These are phyloP conservation scores for Ictidomys tridecemlineatus DNA, from an alignment of 2,113 vertebrate genomes.

Conservation along the genomic window DNA sequence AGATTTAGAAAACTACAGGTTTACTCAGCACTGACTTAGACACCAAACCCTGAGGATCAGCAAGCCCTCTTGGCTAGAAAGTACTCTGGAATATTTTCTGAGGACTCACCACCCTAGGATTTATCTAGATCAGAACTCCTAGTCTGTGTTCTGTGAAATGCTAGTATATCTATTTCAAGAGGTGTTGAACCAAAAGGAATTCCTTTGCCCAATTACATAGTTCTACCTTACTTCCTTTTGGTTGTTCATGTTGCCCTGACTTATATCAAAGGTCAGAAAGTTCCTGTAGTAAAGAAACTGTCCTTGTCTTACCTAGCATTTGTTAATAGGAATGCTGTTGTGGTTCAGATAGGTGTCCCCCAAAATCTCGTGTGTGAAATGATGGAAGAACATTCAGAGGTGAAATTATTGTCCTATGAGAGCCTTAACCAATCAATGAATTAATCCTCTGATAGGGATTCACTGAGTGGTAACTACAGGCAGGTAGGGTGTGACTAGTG, in stretches of 20 bases:
- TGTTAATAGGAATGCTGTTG: not conserved
- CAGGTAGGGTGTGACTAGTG: no score
- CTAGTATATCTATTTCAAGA: not conserved
- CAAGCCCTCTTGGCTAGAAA: not conserved
- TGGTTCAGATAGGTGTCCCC: no score
- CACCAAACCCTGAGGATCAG: not conserved
- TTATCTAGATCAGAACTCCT: conserved; percentile 38
- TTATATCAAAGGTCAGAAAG: not conserved
- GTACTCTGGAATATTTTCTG: not conserved
- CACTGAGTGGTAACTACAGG: no score
- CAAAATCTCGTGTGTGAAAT: no score
- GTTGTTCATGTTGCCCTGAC: not conserved
- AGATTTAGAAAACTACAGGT: no score
- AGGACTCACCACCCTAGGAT: not conserved
- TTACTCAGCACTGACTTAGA: not conserved
- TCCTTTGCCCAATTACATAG: not conserved
- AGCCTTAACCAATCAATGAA: no score
- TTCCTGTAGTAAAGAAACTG: not conserved
- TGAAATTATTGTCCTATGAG: no score
- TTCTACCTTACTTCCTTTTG: not conserved
- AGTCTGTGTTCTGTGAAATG: not conserved
- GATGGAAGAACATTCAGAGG: no score
- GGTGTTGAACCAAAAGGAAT: not conserved
- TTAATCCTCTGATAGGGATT: no score
- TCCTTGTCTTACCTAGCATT: not conserved